phyloP scores from a whole-genome alignment of 2,888 invertebrate genomes.

The Lymantria monacha region DNA sequence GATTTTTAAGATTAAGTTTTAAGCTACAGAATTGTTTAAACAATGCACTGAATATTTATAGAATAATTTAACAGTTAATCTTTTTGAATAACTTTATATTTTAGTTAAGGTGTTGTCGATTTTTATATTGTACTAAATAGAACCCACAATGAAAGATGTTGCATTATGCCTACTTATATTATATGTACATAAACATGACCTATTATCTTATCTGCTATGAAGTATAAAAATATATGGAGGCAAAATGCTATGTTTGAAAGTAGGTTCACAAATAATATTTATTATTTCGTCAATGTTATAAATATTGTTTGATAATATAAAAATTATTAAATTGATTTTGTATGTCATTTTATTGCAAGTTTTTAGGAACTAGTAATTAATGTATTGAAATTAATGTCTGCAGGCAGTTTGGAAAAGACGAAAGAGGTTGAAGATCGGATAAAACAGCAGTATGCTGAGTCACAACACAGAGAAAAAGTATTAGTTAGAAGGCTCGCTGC shows the following conservation, averaged over 20 bases:
- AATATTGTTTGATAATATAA: constrained; percentile 6
- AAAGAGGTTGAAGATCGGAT: constrained; percentile 90
- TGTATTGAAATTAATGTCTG: constrained; percentile 39
- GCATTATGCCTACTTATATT: constrained; percentile 13
- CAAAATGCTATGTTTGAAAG: constrained; percentile 18
- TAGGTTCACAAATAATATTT: constrained; percentile 7
- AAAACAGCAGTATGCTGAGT: constrained; percentile 91
- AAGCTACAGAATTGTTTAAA: no score
- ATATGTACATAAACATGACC: constrained; percentile 10
- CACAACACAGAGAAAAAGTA: constrained; percentile 95
- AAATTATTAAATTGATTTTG: neutral
- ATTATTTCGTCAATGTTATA: constrained; percentile 3
- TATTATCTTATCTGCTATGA: constrained; percentile 16
- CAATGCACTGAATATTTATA: no score
- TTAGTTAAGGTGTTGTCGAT: constrained; percentile 82
- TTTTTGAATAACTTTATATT: constrained; percentile 16
- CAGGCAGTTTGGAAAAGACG: constrained; percentile 87
- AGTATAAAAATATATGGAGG: constrained; percentile 10
- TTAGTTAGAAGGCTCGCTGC: constrained; percentile 95
- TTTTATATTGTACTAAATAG: constrained; percentile 33
- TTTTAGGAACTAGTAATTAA: constrained; percentile 10
- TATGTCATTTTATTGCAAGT: neutral
- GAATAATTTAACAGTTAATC: no score
- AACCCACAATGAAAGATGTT: constrained; percentile 11
- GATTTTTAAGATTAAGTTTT: no score